A percentile compares a stretch with the other conserved stretches of the same genome.
These are phyloP conservation scores for Mimas tiliae DNA, from an alignment of 2,888 invertebrate genomes.

Conservation along the genomic window DNA sequence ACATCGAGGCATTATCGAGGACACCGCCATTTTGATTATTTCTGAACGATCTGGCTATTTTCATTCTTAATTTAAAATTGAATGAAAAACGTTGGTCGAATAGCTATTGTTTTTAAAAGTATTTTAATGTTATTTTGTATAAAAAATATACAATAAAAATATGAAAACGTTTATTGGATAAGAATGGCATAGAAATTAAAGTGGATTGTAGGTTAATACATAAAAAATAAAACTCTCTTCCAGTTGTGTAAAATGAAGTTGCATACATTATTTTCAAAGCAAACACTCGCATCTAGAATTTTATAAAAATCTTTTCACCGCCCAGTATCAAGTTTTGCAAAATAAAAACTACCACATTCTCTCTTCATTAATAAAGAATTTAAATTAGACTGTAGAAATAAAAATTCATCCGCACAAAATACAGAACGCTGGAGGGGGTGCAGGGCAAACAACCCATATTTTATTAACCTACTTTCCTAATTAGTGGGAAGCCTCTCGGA, in stretches of 20 bases:
- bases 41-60: background rate
- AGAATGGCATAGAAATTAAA: too few species aligned
- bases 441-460: constrained; percentile 20
- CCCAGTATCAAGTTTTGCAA: constrained; percentile 3
- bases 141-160: too few species aligned
- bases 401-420: constrained; percentile 8
- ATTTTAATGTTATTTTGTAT: too few species aligned
- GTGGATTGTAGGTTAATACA: too few species aligned
- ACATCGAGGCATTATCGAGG: background rate
- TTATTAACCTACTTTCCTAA: constrained; percentile 24
- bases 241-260: background rate
- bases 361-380: constrained; percentile 3
- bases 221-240: background rate
- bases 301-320: constrained; percentile 3
- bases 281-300: background rate
- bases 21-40: constrained; percentile 4
- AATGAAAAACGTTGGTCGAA: background rate
- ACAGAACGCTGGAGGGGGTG: background rate
- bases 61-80: background rate
- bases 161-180: too few species aligned
- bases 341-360: constrained; percentile 3
- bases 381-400: background rate
- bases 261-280: background rate
- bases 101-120: background rate
- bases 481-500: constrained; percentile 14